phyloP scores from a whole-genome alignment of 2,797 vertebrate genomes.

The Esox lucius region DNA sequence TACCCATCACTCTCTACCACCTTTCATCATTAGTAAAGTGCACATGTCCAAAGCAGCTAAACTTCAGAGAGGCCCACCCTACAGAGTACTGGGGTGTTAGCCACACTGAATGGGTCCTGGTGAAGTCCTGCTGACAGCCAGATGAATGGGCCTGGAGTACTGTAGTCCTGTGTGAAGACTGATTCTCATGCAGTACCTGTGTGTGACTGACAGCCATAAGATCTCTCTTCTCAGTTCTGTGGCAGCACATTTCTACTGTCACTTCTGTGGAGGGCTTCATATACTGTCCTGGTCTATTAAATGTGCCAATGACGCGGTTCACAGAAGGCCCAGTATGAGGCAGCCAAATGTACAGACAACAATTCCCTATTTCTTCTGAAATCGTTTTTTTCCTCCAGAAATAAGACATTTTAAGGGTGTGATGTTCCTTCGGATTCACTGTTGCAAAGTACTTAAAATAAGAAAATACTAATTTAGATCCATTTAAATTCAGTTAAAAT shows the following conservation, averaged over 20 bases:
- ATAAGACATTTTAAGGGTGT: too few species aligned
- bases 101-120: too few species aligned
- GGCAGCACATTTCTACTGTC: slow-evolving; percentile 50
- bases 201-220: slow-evolving; percentile 68
- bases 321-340: background rate
- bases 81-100: background rate
- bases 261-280: background rate
- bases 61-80: slow-evolving; percentile 49
- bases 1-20: slow-evolving; percentile 68
- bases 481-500: too few species aligned
- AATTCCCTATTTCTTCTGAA: too few species aligned
- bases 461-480: too few species aligned
- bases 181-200: slow-evolving; percentile 71
- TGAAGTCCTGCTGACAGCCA: slow-evolving; percentile 45
- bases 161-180: slow-evolving; percentile 60
- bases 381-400: too few species aligned
- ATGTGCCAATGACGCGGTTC: background rate
- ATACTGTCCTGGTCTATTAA: background rate
- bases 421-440: too few species aligned
- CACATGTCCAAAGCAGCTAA: slow-evolving; percentile 59
- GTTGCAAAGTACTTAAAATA: too few species aligned
- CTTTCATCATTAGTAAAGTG: slow-evolving; percentile 67
- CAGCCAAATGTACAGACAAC: too few species aligned
- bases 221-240: slow-evolving; percentile 54
- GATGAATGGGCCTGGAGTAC: slow-evolving; percentile 62